A percentile compares a stretch with the other conserved stretches of the same genome.
Conservation (phyloP, 2,113 vertebrate species). For the Quiscalus mexicanus region DNA sequence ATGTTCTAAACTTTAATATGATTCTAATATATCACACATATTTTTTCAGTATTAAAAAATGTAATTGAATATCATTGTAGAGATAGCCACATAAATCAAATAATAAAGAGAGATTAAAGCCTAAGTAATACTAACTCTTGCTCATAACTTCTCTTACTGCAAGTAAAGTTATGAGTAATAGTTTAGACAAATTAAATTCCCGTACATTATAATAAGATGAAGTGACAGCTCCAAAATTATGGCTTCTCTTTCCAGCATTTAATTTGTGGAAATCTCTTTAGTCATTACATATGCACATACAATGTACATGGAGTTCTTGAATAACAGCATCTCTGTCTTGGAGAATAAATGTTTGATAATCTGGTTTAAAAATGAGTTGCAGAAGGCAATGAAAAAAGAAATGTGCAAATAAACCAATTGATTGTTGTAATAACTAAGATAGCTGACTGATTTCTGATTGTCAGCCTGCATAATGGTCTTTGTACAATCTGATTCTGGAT, state of each 20-base stretch:
- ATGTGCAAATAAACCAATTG: neutral
- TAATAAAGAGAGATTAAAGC: neutral
- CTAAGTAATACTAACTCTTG: neutral
- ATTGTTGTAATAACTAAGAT: neutral
- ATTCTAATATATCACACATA: neutral
- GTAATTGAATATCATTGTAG: neutral
- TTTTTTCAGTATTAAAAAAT: conserved; percentile 9
- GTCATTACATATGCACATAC: neutral
- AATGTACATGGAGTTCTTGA: neutral
- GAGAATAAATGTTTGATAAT: neutral
- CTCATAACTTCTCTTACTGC: neutral
- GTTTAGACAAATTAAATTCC: conserved; percentile 18
- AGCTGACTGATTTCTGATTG: neutral
- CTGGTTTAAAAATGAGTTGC: neutral
- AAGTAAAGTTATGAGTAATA: conserved; percentile 13
- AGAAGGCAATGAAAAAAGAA: neutral
- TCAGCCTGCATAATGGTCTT: neutral
- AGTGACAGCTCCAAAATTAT: conserved; percentile 21
- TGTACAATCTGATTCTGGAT: neutral
- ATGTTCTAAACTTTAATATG: neutral
- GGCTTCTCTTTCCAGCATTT: neutral
- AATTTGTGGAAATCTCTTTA: conserved; percentile 3
- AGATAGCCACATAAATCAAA: conserved; percentile 1
- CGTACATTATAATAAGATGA: conserved; percentile 9
- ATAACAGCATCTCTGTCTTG: neutral